Conservation (phyloP, 2,113 vertebrate species). For the Ctenomys sociabilis region DNA sequence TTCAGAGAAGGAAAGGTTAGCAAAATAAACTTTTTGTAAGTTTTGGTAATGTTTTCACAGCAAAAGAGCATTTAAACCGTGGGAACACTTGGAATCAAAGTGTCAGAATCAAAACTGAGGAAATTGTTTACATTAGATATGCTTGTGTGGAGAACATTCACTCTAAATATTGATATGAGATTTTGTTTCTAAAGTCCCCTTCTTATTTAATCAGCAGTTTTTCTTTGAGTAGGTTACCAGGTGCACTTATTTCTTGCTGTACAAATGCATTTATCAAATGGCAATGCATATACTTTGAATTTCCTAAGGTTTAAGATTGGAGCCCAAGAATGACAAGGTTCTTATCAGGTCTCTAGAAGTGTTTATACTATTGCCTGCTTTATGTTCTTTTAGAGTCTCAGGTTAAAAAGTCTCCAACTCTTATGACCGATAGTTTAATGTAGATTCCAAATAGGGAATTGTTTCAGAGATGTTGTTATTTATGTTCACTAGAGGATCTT, state of each 20-base stretch:
- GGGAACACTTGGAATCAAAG: constrained; percentile 47
- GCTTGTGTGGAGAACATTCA: constrained; percentile 16
- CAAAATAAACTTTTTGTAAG: constrained; percentile 66
- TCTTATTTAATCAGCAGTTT: constrained; percentile 43
- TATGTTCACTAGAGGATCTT: not conserved
- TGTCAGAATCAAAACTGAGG: constrained; percentile 17
- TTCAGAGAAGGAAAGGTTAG: not conserved
- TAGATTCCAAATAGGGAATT: not conserved
- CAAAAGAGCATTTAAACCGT: constrained; percentile 39
- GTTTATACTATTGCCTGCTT: constrained; percentile 64
- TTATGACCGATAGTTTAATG: constrained; percentile 35
- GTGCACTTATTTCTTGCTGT: constrained; percentile 48
- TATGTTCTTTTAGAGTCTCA: not conserved
- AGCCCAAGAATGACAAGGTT: not conserved
- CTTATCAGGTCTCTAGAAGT: constrained; percentile 58
- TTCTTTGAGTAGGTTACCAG: constrained; percentile 7
- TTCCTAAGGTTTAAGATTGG: not conserved
- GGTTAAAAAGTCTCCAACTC: constrained; percentile 3
- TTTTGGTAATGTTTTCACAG: constrained; percentile 63
- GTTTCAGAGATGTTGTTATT: constrained; percentile 66
- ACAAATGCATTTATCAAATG: constrained; percentile 6
- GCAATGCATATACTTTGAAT: not conserved
- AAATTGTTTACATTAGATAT: not conserved
- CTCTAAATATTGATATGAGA: not conserved
- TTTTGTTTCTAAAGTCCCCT: not conserved